phyloP scores from a whole-genome alignment of 2,797 vertebrate genomes.

The Pseudopleuronectes americanus region DNA sequence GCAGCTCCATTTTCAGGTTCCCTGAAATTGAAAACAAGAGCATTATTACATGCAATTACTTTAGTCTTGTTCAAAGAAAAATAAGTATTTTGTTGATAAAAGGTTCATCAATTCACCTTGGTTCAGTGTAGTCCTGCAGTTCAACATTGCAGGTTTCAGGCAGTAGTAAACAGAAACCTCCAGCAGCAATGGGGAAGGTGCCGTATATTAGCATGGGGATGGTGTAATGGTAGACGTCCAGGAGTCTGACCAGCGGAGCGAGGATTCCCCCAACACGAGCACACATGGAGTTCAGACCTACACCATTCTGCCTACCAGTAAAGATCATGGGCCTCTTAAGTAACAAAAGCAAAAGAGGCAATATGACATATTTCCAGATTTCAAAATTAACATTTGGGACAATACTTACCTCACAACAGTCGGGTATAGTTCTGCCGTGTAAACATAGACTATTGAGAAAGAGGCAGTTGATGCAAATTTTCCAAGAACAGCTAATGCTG shows the following conservation, averaged over 20 bases:
- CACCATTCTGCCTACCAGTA: slow-evolving; percentile 84
- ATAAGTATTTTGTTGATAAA: no score
- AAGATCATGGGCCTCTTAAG: background rate
- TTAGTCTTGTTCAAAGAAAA: background rate
- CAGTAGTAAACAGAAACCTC: slow-evolving; percentile 82
- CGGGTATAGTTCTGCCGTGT: slow-evolving; percentile 89
- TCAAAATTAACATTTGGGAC: background rate
- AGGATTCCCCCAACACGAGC: slow-evolving; percentile 85
- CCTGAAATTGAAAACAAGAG: slow-evolving; percentile 61
- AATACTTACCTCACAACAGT: slow-evolving; percentile 87
- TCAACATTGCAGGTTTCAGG: slow-evolving; percentile 85
- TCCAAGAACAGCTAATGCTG: slow-evolving; percentile 84
- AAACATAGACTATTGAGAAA: slow-evolving; percentile 86
- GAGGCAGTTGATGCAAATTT: slow-evolving; percentile 84
- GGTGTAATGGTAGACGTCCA: slow-evolving; percentile 77
- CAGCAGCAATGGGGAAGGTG: slow-evolving; percentile 72
- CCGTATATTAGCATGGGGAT: slow-evolving; percentile 88
- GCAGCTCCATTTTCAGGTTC: slow-evolving; percentile 23
- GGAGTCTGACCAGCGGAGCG: slow-evolving; percentile 86
- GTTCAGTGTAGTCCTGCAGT: slow-evolving; percentile 79
- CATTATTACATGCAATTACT: background rate
- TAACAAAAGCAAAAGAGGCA: background rate
- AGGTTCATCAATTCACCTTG: slow-evolving; percentile 55
- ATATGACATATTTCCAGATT: slow-evolving; percentile 27
- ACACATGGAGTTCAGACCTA: slow-evolving; percentile 85